Evolutionary conservation across 1,140 invertebrate species (phyloP).

Genomic region (Caenorhabditis briggsae): DNA sequence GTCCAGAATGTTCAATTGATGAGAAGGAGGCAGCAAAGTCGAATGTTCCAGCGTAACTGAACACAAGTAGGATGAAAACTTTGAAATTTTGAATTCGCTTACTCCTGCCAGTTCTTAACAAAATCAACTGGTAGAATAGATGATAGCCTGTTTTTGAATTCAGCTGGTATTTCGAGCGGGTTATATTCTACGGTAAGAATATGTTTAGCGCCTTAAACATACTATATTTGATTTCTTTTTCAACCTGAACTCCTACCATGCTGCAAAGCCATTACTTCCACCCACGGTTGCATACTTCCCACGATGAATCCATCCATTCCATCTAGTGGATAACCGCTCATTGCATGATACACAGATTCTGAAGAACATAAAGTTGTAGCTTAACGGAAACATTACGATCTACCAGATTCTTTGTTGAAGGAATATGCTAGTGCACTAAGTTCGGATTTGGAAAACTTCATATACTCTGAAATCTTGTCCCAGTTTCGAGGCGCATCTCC

Average conservation of each 20-base stretch:
- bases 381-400: neutral
- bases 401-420: neutral
- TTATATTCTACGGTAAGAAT: slow-evolving; percentile 10
- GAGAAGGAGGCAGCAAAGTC: slow-evolving; percentile 57
- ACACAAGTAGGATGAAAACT: neutral
- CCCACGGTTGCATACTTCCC: slow-evolving; percentile 9
- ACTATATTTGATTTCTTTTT: neutral
- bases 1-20: slow-evolving; percentile 50
- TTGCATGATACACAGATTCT: slow-evolving; percentile 5
- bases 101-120: slow-evolving; percentile 1
- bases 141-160: neutral
- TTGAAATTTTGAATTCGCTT: neutral
- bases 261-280: slow-evolving; percentile 37
- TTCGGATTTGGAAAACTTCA: neutral
- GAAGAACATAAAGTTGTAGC: neutral
- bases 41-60: slow-evolving; percentile 28
- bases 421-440: neutral
- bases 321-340: neutral
- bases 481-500: neutral
- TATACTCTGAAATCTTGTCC: neutral
- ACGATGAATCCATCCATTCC: slow-evolving; percentile 1
- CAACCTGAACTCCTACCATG: neutral
- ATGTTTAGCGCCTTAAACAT: neutral
- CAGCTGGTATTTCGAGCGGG: neutral
- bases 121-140: neutral